These are phyloP conservation scores for Drosophila kanekoi DNA, from an alignment of 2,888 invertebrate species.

Conservation along the genomic window DNA sequence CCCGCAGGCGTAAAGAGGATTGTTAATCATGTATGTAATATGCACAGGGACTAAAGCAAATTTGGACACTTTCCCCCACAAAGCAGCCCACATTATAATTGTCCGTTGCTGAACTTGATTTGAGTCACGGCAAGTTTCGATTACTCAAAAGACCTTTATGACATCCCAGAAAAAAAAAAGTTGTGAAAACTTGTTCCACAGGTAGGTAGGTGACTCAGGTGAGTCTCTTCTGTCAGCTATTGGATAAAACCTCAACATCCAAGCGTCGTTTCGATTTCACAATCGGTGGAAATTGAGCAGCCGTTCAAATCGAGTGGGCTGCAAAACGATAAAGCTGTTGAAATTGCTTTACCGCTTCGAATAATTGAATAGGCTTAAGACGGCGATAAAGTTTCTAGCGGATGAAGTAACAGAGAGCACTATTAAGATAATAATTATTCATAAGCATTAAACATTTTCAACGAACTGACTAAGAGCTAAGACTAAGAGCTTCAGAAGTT, in stretches of 20 bases:
- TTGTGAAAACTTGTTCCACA: slow-evolving; percentile 55
- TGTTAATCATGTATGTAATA: background rate
- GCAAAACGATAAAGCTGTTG: slow-evolving; percentile 25
- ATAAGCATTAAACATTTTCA: too few species aligned
- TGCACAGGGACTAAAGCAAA: background rate
- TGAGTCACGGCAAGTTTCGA: slow-evolving; percentile 47
- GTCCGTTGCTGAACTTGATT: slow-evolving; percentile 18
- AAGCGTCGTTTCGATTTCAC: slow-evolving; percentile 62
- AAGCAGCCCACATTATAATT: slow-evolving; percentile 20
- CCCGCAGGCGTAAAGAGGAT: slow-evolving; percentile 15
- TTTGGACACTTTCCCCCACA: slow-evolving; percentile 2
- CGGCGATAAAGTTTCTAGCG: slow-evolving; percentile 2
- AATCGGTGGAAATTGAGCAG: slow-evolving; percentile 66
- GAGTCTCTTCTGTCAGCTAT: slow-evolving; percentile 19
- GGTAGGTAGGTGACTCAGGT: slow-evolving; percentile 55
- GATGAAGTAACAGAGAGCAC: background rate
- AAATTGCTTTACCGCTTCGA: slow-evolving; percentile 20
- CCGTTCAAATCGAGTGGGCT: slow-evolving; percentile 41
- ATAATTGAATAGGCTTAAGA: background rate
- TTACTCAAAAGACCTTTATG: slow-evolving; percentile 37
- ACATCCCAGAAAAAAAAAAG: slow-evolving; percentile 26
- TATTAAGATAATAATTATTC: background rate
- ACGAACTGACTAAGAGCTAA: background rate
- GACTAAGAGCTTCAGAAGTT: background rate
- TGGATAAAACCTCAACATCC: slow-evolving; percentile 12